Conservation (phyloP, 2,888 invertebrate species). For the Chymomyza caudatula region DNA sequence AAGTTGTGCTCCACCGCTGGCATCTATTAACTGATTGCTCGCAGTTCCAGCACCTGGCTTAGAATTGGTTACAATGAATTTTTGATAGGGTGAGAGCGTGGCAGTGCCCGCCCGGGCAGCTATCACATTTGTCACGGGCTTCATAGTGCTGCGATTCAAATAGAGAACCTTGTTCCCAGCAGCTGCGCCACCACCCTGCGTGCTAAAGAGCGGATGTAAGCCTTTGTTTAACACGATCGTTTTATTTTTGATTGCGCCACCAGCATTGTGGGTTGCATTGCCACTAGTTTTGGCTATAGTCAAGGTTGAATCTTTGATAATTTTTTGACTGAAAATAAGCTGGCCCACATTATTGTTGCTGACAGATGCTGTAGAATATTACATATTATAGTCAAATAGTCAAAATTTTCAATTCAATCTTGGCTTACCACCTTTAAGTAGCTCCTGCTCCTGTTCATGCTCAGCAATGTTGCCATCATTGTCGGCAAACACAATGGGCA, state of each 20-base stretch:
- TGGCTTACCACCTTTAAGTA: constrained; percentile 44
- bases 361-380: constrained; percentile 19
- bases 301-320: constrained; percentile 57
- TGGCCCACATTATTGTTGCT: constrained; percentile 39
- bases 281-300: background rate
- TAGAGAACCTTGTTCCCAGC: constrained; percentile 74
- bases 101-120: constrained; percentile 47
- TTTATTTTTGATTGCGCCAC: constrained; percentile 34
- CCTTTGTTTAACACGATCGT: constrained; percentile 71
- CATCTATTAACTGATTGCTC: constrained; percentile 30
- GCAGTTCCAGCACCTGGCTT: constrained; percentile 14
- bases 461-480: constrained; percentile 77
- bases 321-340: constrained; percentile 73
- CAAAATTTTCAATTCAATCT: background rate
- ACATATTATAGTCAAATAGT: background rate
- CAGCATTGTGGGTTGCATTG: background rate
- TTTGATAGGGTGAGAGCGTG: background rate
- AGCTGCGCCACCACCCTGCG: constrained; percentile 15
- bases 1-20: constrained; percentile 15
- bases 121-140: constrained; percentile 71
- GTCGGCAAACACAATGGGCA: constrained; percentile 84
- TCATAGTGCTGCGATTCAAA: constrained; percentile 76
- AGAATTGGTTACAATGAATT: background rate
- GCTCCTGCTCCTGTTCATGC: constrained; percentile 47
- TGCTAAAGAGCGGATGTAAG: constrained; percentile 51